These are phyloP conservation scores for Eumerus sabulonum DNA, from an alignment of 2,888 invertebrate genomes.

Conservation along the genomic window DNA sequence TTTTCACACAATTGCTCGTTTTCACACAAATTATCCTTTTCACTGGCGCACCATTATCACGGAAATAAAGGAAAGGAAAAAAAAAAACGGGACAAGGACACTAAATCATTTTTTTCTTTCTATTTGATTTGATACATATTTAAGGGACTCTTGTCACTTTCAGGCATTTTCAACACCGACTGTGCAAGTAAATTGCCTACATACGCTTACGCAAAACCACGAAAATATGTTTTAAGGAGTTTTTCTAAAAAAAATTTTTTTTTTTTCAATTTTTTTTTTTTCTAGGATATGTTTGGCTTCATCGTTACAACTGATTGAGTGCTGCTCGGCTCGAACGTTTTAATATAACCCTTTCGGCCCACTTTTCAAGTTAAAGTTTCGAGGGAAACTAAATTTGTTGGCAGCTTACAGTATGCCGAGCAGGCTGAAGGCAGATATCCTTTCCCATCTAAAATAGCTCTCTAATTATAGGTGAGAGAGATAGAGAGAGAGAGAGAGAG, in stretches of 20 bases:
- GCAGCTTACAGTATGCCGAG: slow-evolving; percentile 46
- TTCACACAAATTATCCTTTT: not conserved
- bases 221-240: slow-evolving; percentile 23
- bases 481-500: too few relatives aligned
- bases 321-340: slow-evolving; percentile 21
- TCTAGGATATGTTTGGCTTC: slow-evolving; percentile 50
- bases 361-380: slow-evolving; percentile 57
- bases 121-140: not conserved
- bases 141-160: slow-evolving; percentile 3
- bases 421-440: slow-evolving; percentile 49
- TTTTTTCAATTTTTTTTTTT: too few relatives aligned
- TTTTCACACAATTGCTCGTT: slow-evolving; percentile 37
- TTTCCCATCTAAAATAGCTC: slow-evolving; percentile 38
- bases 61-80: not conserved
- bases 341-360: slow-evolving; percentile 1
- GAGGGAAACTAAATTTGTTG: slow-evolving; percentile 51
- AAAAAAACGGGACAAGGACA: slow-evolving; percentile 5
- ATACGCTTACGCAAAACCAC: slow-evolving; percentile 50
- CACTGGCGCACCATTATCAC: slow-evolving; percentile 23
- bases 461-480: slow-evolving; percentile 15
- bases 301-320: slow-evolving; percentile 27
- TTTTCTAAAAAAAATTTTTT: too few relatives aligned
- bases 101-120: slow-evolving; percentile 14
- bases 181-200: not conserved
- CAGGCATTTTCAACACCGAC: too few relatives aligned